Base-by-base conservation (phyloP, 2,797 vertebrate species). In the Falco columbarius region DNA sequence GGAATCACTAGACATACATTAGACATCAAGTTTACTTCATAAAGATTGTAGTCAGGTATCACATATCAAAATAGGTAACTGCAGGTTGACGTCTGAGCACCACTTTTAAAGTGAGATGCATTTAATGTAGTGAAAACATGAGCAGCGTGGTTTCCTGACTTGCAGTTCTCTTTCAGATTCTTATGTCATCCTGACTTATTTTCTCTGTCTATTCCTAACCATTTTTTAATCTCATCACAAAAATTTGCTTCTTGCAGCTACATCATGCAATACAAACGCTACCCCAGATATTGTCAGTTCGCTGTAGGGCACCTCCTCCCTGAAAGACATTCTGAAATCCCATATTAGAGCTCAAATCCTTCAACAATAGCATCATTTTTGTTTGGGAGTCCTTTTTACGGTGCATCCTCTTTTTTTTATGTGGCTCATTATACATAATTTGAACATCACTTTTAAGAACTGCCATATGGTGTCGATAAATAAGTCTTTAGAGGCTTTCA, bases 401-500 rank as follows among this genome's bases (percentile, higher is more conserved):
- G 90, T 15, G 10, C 42, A 71, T 63, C 32, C 61, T 95, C 12
- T 26, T 84, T 76, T 96, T 96, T 96, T 96, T 75, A 96, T 97
- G 95, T 71, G 66, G 21, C 82, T 97, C 92, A 55, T 97, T 97
- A 81, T 77, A 93, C 83, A 62, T 93, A 97, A 97, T 97, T 95
- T 97, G 87, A 95, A 42, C 59, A 95, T 96, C 84, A 36, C 58
- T 93, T 86, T 70, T 47, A 96, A 94, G 83, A 94, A 91, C 38
- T 59, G 24, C 97, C 97, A 97, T 97, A 97, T 97, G 97, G 92
- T 92, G 15, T 86, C 95, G 87, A 94, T 97, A 98, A 97, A 97
- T 97, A 97, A 96, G 83, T 71, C 95, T 96, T 97, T 89, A 93
- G 72, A 81, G 30, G n/a, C 62, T 96, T 95, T 97, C 74, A 86